Evolutionary conservation across 2,888 invertebrate genomes (phyloP).

Genomic region (Linnaemya tessellans): DNA sequence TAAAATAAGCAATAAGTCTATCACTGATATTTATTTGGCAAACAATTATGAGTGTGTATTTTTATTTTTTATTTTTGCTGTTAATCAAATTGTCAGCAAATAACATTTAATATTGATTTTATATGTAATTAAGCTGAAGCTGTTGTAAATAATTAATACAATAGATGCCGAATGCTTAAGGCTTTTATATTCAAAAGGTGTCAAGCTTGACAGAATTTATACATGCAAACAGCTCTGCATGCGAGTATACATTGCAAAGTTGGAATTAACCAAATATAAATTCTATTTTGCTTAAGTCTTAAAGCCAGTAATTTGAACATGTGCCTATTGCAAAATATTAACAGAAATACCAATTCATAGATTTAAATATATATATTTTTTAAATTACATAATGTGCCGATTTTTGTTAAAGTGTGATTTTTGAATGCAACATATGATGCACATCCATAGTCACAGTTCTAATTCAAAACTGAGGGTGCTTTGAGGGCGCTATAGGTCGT

Average conservation of each 20-base stretch:
- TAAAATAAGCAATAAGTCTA: neutral
- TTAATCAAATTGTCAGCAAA: constrained; percentile 6
- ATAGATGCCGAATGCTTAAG: neutral
- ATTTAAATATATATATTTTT: too few species aligned
- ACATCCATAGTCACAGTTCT: too few species aligned
- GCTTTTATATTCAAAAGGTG: neutral
- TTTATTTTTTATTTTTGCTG: neutral
- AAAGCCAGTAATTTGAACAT: too few species aligned
- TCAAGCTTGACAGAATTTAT: neutral
- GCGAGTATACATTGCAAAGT: neutral
- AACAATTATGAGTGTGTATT: neutral
- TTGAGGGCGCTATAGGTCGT: too few species aligned
- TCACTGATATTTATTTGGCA: constrained; percentile 24
- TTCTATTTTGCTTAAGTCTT: too few species aligned
- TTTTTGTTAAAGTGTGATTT: too few species aligned
- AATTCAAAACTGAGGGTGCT: too few species aligned
- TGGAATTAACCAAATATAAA: neutral
- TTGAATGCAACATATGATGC: too few species aligned
- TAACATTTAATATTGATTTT: constrained; percentile 29
- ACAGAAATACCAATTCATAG: too few species aligned
- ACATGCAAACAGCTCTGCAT: neutral
- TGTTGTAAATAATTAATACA: neutral
- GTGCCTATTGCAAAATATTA: too few species aligned
- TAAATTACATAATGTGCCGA: too few species aligned
- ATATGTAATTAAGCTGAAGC: neutral